Evolutionary conservation across 2,888 invertebrate species (phyloP).

Genomic region (Rotaria sp.): DNA sequence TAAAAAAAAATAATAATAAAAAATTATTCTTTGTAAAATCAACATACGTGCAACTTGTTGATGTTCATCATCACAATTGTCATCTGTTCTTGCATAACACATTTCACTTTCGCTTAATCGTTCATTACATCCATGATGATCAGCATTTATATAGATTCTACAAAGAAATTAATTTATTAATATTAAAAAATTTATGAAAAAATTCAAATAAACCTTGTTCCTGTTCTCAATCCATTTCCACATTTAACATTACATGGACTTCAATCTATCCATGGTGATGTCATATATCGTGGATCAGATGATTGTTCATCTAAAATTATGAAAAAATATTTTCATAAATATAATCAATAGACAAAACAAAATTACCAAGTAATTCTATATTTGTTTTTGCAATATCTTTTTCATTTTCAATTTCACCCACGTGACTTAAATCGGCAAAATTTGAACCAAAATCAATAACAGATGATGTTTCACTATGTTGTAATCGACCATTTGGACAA

Average conservation of each 20-base stretch:
- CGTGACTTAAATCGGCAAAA: constrained; percentile 24
- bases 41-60: constrained; percentile 28
- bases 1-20: neutral
- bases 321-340: neutral
- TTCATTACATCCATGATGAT: constrained; percentile 33
- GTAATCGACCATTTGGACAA: constrained; percentile 38
- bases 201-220: constrained; percentile 29
- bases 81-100: constrained; percentile 32
- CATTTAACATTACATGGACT: constrained; percentile 33
- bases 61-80: constrained; percentile 36
- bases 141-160: constrained; percentile 33
- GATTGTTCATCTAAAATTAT: neutral
- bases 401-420: constrained; percentile 28
- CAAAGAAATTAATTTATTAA: neutral
- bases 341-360: neutral
- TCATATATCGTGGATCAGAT: constrained; percentile 39
- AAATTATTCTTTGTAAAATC: neutral
- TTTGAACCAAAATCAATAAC: neutral
- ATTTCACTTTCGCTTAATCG: constrained; percentile 37
- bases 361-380: constrained; percentile 35
- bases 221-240: constrained; percentile 37
- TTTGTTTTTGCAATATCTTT: constrained; percentile 14
- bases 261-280: constrained; percentile 37
- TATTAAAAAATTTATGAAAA: no score
- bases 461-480: neutral